These are phyloP conservation scores for Trachops cirrhosus DNA, from an alignment of 2,797 vertebrate species.

Conservation along the genomic window DNA sequence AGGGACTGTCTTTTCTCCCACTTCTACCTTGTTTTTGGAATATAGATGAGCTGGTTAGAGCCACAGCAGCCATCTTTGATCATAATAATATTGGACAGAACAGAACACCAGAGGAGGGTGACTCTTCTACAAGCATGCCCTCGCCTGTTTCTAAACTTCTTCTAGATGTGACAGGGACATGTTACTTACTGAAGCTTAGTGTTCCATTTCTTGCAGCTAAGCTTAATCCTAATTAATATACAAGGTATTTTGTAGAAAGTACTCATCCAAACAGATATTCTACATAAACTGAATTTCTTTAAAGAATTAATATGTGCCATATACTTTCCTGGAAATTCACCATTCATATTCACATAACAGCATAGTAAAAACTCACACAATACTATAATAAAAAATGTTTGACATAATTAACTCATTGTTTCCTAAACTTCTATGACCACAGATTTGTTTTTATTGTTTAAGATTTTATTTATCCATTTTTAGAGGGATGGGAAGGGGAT, in stretches of 20 bases:
- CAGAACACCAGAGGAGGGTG: background rate
- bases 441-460: background rate
- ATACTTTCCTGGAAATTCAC: background rate
- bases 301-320: background rate
- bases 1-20: too few species aligned
- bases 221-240: background rate
- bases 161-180: background rate
- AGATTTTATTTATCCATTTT: too few species aligned
- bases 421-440: background rate
- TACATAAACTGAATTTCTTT: background rate
- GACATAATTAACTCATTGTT: background rate
- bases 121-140: rapidly evolving
- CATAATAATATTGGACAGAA: background rate
- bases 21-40: background rate
- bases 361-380: background rate
- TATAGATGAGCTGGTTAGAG: background rate
- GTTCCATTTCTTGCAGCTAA: background rate
- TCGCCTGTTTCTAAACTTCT: background rate
- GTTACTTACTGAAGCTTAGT: background rate
- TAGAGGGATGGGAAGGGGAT: too few species aligned
- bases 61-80: background rate
- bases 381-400: background rate
- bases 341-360: background rate
- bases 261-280: background rate
- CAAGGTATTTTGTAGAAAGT: background rate